A percentile compares a stretch with the other conserved stretches of the same genome.
These are phyloP conservation scores for Euplexia lucipara DNA, from an alignment of 2,888 invertebrate species.

Conservation along the genomic window DNA sequence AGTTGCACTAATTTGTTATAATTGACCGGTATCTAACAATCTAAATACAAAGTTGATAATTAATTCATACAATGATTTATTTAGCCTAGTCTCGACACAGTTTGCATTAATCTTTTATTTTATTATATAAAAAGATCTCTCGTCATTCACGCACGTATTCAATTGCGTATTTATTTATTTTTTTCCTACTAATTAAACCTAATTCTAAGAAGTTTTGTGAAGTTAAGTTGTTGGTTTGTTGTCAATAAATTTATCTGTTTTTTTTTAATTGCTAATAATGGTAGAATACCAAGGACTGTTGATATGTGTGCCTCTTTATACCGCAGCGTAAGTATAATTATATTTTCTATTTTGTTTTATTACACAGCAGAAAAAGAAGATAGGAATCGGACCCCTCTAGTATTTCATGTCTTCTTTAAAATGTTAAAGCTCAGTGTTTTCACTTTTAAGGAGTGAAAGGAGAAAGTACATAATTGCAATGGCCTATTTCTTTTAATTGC, in stretches of 20 bases:
- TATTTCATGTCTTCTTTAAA: neutral
- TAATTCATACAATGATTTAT: conserved; percentile 12
- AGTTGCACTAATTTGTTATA: conserved; percentile 57
- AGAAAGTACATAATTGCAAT: conserved; percentile 28
- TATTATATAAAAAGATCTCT: conserved; percentile 28
- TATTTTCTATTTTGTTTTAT: conserved; percentile 10
- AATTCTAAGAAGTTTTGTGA: conserved; percentile 29
- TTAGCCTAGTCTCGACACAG: conserved; percentile 46
- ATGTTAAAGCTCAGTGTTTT: neutral
- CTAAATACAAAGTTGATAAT: conserved; percentile 39
- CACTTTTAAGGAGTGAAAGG: conserved; percentile 41
- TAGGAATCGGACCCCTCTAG: neutral
- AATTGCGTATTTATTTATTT: conserved; percentile 41
- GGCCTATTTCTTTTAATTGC: conserved; percentile 8
- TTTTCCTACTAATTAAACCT: conserved; percentile 28
- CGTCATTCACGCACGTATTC: conserved; percentile 43
- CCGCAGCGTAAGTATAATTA: conserved; percentile 74
- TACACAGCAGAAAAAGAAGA: too few species aligned
- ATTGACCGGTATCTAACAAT: conserved; percentile 39
- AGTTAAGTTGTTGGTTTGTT: conserved; percentile 51
- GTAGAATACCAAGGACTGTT: conserved; percentile 73
- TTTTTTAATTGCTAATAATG: conserved; percentile 66
- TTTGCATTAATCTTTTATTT: conserved; percentile 52
- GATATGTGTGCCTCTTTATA: conserved; percentile 78
- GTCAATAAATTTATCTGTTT: conserved; percentile 41